These are phyloP conservation scores for Agapostemon virescens DNA, from an alignment of 2,888 invertebrate genomes.

Conservation along the genomic window DNA sequence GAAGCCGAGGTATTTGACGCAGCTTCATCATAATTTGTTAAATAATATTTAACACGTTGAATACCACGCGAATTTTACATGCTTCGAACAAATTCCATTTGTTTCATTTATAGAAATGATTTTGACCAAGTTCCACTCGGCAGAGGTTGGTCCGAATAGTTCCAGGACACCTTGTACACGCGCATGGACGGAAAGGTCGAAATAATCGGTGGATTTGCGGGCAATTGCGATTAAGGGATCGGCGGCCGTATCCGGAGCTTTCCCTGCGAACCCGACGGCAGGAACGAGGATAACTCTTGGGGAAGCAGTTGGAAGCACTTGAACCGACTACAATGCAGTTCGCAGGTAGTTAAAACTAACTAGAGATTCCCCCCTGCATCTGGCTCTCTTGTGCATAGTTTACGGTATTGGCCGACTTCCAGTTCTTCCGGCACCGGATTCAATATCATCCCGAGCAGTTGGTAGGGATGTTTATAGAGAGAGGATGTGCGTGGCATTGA, in stretches of 20 bases:
- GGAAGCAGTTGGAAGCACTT: conserved; percentile 41
- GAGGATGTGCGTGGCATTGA: conserved; percentile 14
- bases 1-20: no score
- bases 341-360: conserved; percentile 54
- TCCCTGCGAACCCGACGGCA: not conserved
- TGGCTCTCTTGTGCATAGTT: conserved; percentile 39
- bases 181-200: conserved; percentile 11
- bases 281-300: conserved; percentile 23
- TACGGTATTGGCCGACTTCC: conserved; percentile 51
- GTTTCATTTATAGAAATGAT: no score
- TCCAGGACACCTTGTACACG: not conserved
- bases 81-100: no score
- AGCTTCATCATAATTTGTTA: no score
- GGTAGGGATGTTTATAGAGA: not conserved
- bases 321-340: conserved; percentile 42
- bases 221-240: conserved; percentile 41
- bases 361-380: conserved; percentile 36
- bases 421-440: conserved; percentile 47
- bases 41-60: no score
- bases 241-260: conserved; percentile 14
- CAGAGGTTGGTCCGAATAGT: not conserved
- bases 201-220: conserved; percentile 30
- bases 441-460: conserved; percentile 34
- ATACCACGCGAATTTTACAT: no score
- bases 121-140: not conserved